Base-by-base conservation (phyloP, 2,113 vertebrate genomes). In the Zosterops lateralis region DNA sequence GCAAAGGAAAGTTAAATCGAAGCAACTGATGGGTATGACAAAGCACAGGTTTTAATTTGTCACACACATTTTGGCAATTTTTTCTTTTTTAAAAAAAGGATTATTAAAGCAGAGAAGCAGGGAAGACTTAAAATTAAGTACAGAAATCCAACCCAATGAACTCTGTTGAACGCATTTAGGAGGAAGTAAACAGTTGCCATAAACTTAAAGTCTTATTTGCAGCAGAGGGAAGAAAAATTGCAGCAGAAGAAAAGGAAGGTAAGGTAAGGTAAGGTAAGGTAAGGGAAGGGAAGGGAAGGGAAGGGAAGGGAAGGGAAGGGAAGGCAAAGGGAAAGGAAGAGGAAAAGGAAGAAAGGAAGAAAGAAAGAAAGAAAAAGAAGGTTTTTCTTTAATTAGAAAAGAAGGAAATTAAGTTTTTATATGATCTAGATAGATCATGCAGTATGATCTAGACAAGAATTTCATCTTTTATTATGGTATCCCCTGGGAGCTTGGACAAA, bases 191-290 rank as follows among this genome's bases (percentile, higher is more conserved):
- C 5, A 20, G 9, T 42, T 58, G 47, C 14, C 4, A 4, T 21
- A 26, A 60, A 68, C 13, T 58, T 61, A 31, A 75, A 42, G 2
- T 19, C 8, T 36, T 53, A 4, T 57, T 74, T 70, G 19, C 14
- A 56, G 6, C 8, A 82, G 8, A 60, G 25, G 48, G 3, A 5
- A 5, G 0, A 44, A 61, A 77, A 53, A 60, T 18, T 31, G 24
- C 3, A 26, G 13, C 5, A 53, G 4, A 32, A 36, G 2, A 3
- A 15, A 11, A 4, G 6, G 18, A 18, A 12, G 6, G 15, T 12
- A 13, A 11, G 1, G 3, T 3, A 24, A 38, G 21, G 7, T 4
- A 24, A 48, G 6, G 4, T 6, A 18, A 19, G 28, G 5, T 10
- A 47, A 28, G 26, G 8, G 7, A 17, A 16, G 16, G 3, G 9